phyloP scores from a whole-genome alignment of 2,797 vertebrate genomes.

The Leptodactylus fallax region DNA sequence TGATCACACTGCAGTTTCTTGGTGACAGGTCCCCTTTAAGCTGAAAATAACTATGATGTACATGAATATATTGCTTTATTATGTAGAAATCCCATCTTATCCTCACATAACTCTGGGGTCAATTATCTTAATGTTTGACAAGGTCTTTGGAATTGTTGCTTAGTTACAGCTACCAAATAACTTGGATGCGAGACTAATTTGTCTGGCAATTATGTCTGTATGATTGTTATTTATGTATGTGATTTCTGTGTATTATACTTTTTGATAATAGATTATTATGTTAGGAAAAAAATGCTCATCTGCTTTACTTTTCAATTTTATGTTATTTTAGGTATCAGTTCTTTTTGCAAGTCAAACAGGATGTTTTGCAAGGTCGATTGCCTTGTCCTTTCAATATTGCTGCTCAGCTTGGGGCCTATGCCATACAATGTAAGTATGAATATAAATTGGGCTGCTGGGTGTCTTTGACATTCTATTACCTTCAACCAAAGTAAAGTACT shows the following conservation, averaged over 20 bases:
- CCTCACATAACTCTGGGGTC: neutral
- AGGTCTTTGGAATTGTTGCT: neutral
- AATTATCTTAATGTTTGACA: neutral
- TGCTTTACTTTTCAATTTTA: neutral
- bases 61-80: neutral
- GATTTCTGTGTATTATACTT: neutral
- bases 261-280: too few species aligned
- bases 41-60: too few species aligned
- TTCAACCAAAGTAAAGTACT: neutral
- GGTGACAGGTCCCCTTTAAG: too few species aligned
- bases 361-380: conserved; percentile 86
- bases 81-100: neutral
- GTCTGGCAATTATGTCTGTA: neutral
- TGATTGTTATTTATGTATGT: neutral
- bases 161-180: neutral
- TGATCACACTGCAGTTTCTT: too few species aligned
- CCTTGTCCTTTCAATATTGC: conserved; percentile 79
- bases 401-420: conserved; percentile 82
- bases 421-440: conserved; percentile 81
- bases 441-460: neutral
- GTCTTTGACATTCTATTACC: neutral
- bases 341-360: conserved; percentile 89
- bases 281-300: neutral
- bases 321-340: conserved; percentile 82
- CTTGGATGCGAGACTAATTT: neutral